Evolutionary conservation across 2,888 invertebrate species (phyloP), one percentile per base, ranked within the genome.

Genomic region (Sympetrum striolatum): DNA sequence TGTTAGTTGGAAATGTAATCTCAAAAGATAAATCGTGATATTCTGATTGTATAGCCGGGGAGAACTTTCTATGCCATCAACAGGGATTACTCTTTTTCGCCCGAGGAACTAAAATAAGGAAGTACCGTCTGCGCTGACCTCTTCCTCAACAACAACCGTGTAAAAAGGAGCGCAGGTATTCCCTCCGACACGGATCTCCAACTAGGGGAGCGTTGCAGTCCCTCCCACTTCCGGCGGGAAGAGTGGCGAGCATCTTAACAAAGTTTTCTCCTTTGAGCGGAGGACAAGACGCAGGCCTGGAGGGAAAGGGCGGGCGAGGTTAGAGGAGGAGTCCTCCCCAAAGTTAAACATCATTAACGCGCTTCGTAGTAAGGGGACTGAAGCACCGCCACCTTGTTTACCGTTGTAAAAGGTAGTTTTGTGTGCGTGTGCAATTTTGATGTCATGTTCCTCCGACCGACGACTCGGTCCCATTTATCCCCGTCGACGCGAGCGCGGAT

Each of bases 281-380:
- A 22, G 22, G 64, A 25, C 8, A 64, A 64, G 22, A 64, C 22
- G 22, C 1, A 25, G 64, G 64, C 25, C n/a, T n/a, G 64, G n/a
- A 5, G 64, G 64, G n/a, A 18, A 18, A 60, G 18, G 60, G n/a
- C 18, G 60, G n/a, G n/a, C n/a, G n/a, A n/a, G n/a, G n/a, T n/a
- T n/a, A n/a, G 5, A 0, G 31, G 1, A 10, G 25, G 31, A 10
- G 22, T 31, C 73, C 73, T 25, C 60, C 37, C 60, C 86, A 58
- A 86, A 86, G 86, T 86, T 86, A 86, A 86, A 86, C 86, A 86
- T 86, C 86, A 86, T 86, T 86, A 86, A 86, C 58, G 37, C 86
- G 22, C 60, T n/a, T n/a, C 60, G 22, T 35, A 60, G 82, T 82
- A 82, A 82, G 60, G 60, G 86, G 15, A n/a, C 58, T 53, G 15